Evolutionary conservation across 2,888 invertebrate species (phyloP), one percentile per base, ranked within the genome.

Genomic region (Byasa hedistus): DNA sequence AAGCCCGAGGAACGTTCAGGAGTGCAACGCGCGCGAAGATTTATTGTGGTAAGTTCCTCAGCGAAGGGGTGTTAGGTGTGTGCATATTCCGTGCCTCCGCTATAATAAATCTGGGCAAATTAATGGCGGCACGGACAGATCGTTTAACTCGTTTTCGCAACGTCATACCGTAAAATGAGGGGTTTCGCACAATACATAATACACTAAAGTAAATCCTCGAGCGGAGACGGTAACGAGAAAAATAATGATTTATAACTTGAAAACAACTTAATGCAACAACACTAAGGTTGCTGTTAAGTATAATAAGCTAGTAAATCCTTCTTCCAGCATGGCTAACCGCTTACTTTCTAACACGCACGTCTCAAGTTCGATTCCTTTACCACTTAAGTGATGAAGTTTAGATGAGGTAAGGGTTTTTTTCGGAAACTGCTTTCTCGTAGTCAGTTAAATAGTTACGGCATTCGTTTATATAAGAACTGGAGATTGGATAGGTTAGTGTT

Each of bases 51-150:
- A 71, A 72, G 72, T 74, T 72, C 58, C 65, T 56, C 60, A 67
- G 66, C 64, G 66, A 68, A 71, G 69, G 72, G 54, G 72, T 71
- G 73, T 72, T 71, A 74, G 73, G 75, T 75, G 74, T 75, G 74
- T 78, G 78, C 78, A 77, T 78, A 79, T 77, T 82, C 82, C 82
- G 75, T 80, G 80, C 78, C 77, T 83, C 76, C 65, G 65, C 72
- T 75, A 80, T 86, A 89, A 90, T 89, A 89, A 90, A 89, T 91
- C 89, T 81, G 85, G 77, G 68, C 79, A 84, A 87, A 91, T 91
- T 89, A 91, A 89, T 89, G 86, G 75, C 81, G 77, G 79, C 72
- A 76, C 87, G 82, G 89, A 87, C 90, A 85, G 87, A 89, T 86
- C 90, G 88, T 86, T 91, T 88, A 88, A 79, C 73, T 79, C 72